Percentiles rank a stretch among this genome's conserved stretches.
Evolutionary conservation across 2,797 vertebrate species (phyloP).

Genomic region (Acrossocheilus fasciatus): DNA sequence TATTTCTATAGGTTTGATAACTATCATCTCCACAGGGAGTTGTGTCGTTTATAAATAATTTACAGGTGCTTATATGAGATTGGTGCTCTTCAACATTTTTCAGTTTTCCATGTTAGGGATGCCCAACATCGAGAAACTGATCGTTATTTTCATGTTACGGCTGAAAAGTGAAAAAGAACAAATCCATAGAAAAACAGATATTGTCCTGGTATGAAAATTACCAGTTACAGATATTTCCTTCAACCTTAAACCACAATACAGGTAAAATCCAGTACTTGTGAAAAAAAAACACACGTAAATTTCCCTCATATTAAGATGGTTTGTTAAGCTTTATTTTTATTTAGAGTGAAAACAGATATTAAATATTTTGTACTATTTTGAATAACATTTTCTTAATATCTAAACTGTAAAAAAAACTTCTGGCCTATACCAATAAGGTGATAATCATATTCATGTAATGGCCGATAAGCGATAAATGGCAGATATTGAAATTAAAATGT

Average conservation of each 20-base stretch:
- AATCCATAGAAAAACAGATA: not conserved
- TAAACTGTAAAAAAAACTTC: not conserved
- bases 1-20: constrained; percentile 12
- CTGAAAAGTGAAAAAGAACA: not conserved
- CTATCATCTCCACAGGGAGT: constrained; percentile 4
- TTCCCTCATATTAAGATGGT: not conserved
- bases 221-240: too few relatives aligned
- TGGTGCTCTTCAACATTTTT: not conserved
- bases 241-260: too few relatives aligned
- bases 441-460: not conserved
- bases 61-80: not conserved
- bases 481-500: not conserved
- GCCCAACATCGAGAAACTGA: not conserved
- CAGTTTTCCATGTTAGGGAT: not conserved
- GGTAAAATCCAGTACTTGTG: not conserved
- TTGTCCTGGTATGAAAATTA: too few relatives aligned
- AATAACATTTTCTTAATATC: not conserved
- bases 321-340: not conserved
- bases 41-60: not conserved
- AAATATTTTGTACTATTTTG: too few relatives aligned
- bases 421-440: not conserved
- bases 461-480: not conserved
- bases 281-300: not conserved
- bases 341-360: not conserved
- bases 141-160: not conserved